Evolutionary conservation across 2,797 vertebrate species (phyloP).

Genomic region (Cyclura pinguis): DNA sequence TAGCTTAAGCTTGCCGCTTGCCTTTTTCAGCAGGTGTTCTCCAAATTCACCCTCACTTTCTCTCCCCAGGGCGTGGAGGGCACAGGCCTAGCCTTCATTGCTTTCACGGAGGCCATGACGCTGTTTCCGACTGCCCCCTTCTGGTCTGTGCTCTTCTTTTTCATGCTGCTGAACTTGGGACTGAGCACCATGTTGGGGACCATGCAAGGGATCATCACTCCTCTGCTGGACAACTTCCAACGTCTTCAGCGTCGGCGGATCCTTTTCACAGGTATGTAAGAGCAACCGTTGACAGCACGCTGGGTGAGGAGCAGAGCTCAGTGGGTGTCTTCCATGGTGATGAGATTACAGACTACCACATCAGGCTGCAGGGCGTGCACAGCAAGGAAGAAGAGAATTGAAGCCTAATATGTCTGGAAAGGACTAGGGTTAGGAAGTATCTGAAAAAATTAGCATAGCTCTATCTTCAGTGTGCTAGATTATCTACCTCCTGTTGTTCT

Average conservation of each 20-base stretch:
- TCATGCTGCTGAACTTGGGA: conserved; percentile 86
- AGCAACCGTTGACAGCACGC: background rate
- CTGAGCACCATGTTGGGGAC: conserved; percentile 86
- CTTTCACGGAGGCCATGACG: conserved; percentile 86
- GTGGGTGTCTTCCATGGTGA: too few relatives aligned
- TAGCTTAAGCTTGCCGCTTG: background rate
- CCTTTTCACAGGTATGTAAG: conserved; percentile 78
- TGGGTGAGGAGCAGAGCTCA: background rate
- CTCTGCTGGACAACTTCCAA: conserved; percentile 85
- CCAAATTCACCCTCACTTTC: background rate
- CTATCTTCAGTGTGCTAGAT: background rate
- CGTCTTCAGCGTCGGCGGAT: conserved; percentile 80
- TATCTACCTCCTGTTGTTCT: background rate
- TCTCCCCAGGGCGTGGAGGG: conserved; percentile 81
- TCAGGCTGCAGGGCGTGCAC: background rate
- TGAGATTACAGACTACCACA: background rate
- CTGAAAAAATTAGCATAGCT: background rate
- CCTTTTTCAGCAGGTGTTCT: too few relatives aligned
- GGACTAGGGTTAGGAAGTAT: background rate
- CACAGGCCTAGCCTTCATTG: conserved; percentile 84
- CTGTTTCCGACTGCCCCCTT: conserved; percentile 84
- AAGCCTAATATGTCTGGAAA: background rate
- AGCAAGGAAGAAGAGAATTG: background rate
- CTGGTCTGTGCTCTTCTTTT: conserved; percentile 88
- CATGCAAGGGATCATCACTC: conserved; percentile 86